Evolutionary conservation across 2,797 vertebrate species (phyloP), one percentile per base, ranked within the genome.

Genomic region (Malurus leucopterus): DNA sequence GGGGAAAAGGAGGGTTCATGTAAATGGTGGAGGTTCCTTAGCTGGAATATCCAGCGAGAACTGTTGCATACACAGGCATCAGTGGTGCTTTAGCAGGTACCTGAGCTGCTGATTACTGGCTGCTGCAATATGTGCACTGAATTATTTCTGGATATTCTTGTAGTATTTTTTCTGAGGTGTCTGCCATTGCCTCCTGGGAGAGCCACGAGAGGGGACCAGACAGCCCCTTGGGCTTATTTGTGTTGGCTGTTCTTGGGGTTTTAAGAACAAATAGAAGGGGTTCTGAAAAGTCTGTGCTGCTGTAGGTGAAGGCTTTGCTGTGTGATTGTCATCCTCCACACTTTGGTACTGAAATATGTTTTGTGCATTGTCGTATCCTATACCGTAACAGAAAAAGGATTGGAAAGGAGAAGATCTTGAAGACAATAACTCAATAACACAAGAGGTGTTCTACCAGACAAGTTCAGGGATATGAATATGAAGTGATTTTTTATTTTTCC

Each of bases 241-340:
- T 3, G 1, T 27, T 68, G 61, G 5, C n/a, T 61, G 26, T 36
- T 29, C 36, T 43, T 50, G 23, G 0, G 0, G 6, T 50, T 86
- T 43, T 61, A 64, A 50, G 27, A 85, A 57, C 0, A 2, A 70
- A 85, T 26, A 0, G 1, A 74, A 76, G 7, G 19, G 7, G 1
- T 58, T 88, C 27, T 55, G 61, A 41, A 30, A 62, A 36, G 11
- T 38, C 34, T 58, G 20, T 59, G 43, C 30, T 71, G n/a, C 55
- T 90, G 40, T 11, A 49, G 65, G 12, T 72, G 59, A 74, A 72
- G 32, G 15, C 15, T 75, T 83, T n/a, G 5, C 23, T 61, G 6
- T 54, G 32, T 34, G 75, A 71, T 41, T 40, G 24, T 34, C 23
- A 67, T 32, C 3, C 19, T 79, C 13, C n/a, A 21, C 6, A 5